These are phyloP conservation scores for Sphaerophoria taeniata DNA, from an alignment of 2,888 invertebrate genomes.

Conservation along the genomic window DNA sequence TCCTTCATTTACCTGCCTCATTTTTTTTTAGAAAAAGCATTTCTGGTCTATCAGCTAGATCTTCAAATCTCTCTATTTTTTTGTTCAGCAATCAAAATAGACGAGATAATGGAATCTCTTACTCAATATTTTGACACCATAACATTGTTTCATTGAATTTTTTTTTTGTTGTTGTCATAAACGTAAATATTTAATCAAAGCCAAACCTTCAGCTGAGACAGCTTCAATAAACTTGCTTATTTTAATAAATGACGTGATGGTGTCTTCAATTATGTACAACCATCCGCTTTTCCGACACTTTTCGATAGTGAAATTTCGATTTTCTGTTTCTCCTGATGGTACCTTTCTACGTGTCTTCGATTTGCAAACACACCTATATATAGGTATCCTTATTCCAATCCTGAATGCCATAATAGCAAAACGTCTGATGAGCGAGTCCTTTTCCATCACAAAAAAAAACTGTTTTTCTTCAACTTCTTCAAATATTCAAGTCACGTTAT, in stretches of 20 bases:
- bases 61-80: no score
- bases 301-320: constrained; percentile 69
- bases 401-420: constrained; percentile 52
- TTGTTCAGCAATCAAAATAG: no score
- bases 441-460: constrained; percentile 34
- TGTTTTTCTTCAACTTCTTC: constrained; percentile 30
- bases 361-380: constrained; percentile 46
- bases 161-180: neutral
- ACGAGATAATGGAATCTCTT: no score
- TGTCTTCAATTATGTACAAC: constrained; percentile 62
- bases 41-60: no score
- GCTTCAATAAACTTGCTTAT: constrained; percentile 52
- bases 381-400: neutral
- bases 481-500: constrained; percentile 78
- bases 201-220: constrained; percentile 24
- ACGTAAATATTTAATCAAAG: constrained; percentile 39
- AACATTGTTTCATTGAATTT: constrained; percentile 5
- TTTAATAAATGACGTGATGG: constrained; percentile 69
- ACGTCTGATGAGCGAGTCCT: constrained; percentile 64
- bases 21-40: no score
- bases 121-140: neutral
- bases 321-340: constrained; percentile 8
- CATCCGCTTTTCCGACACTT: constrained; percentile 49
- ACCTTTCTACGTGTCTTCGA: neutral
- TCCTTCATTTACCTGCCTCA: no score